Evolutionary conservation across 92 coral and sea anemone species (phyloP).

Genomic region (Parazoanthus swiftii): DNA sequence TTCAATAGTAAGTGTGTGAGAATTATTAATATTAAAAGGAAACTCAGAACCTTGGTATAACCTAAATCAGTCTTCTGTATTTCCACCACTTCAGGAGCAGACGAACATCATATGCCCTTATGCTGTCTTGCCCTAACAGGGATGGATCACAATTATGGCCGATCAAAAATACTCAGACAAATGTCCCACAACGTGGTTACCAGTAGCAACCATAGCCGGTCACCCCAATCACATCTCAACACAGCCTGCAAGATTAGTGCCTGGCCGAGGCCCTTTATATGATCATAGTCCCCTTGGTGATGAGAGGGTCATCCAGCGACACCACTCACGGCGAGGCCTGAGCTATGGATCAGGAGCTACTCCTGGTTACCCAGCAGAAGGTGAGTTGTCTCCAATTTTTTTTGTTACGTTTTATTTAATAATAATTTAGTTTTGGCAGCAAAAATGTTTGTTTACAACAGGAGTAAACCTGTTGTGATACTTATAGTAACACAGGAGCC

Average conservation of each 20-base stretch:
- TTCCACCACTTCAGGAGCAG: not conserved
- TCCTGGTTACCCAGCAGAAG: conserved; percentile 37
- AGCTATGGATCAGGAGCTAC: conserved; percentile 29
- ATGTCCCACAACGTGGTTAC: conserved; percentile 33
- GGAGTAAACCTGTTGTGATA: not conserved
- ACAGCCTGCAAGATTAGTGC: conserved; percentile 42
- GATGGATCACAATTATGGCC: conserved; percentile 48
- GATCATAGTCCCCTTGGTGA: conserved; percentile 30
- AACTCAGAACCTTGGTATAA: no score
- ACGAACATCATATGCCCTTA: conserved; percentile 14
- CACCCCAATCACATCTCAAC: conserved; percentile 26
- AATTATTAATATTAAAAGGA: no score
- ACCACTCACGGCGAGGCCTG: conserved; percentile 30
- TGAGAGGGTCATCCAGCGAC: conserved; percentile 37
- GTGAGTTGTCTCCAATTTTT: not conserved
- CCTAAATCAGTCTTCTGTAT: no score
- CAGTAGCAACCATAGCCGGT: conserved; percentile 41
- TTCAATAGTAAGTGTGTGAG: no score
- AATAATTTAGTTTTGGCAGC: not conserved
- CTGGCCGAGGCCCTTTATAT: conserved; percentile 41
- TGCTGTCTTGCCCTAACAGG: conserved; percentile 33
- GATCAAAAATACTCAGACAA: conserved; percentile 44
- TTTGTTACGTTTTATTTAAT: not conserved
- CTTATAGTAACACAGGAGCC: not conserved
- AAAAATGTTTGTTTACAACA: not conserved